Base-by-base conservation (phyloP, 2,113 vertebrate genomes). In the Solea solea region DNA sequence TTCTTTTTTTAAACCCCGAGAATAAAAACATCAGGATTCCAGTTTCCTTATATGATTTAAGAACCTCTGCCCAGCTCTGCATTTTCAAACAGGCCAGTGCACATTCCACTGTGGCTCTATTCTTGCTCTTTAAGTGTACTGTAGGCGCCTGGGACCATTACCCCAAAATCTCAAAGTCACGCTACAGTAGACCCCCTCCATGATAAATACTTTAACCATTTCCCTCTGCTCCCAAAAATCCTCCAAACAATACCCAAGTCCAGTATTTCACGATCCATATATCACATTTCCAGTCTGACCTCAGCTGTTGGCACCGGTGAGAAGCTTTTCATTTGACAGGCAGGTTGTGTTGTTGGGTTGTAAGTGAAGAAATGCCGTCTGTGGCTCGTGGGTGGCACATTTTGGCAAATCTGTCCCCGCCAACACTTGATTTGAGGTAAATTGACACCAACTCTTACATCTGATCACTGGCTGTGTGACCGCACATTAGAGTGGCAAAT, bases 171-270 rank as follows among this genome's bases (percentile, higher is more conserved):
- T 65, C 15, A 57, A 41, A 61, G 60, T 57, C 61, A 74, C 25
- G 40, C 69, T 74, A 34, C 54, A 69, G 40, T 72, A 71, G 73
- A 86, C 80, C 73, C 68, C 84, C 74, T 72, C 60, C 4, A 61
- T 3, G 50, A 72, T 74, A 71, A 80, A 59, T 68, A 55, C 62
- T 45, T 69, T 52, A 71, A 68, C 67, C 12, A 61, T 67, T 81
- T 64, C 39, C 53, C 50, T 8, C 8, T 4, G 28, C 73, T 61
- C 49, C 48, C 41, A 15, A 64, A 74, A 68, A 71, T 74, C 49
- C 58, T 54, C 54, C 54, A 58, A 8, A 69, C 42, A 40, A 48
- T 39, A 51, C 40, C 48, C 28, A 13, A 74, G 45, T 67, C 42
- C 45, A 74, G 54, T 65, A 44, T 74, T 82, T 65, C 57, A 80